Conservation (phyloP, 2,888 invertebrate genomes). For the Diaperis boleti region DNA sequence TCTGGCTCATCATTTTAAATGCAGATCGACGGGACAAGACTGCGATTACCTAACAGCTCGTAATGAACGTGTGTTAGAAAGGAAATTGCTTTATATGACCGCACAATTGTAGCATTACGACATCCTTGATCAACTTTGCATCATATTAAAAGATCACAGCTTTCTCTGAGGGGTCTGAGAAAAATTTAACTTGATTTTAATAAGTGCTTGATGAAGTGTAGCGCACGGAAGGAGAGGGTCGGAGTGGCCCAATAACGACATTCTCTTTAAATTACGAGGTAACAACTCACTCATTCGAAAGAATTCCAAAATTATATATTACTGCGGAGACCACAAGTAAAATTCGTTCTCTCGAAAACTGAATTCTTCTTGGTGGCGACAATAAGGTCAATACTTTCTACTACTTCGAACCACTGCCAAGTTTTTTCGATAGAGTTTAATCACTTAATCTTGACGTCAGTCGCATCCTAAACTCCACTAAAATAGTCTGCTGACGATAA, state of each 20-base stretch:
- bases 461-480: not conserved
- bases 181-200: slow-evolving; percentile 8
- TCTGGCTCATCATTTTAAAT: slow-evolving; percentile 19
- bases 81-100: slow-evolving; percentile 39
- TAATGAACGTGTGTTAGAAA: slow-evolving; percentile 34
- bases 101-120: slow-evolving; percentile 39
- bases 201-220: not conserved
- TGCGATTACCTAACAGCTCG: slow-evolving; percentile 23
- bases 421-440: slow-evolving; percentile 1
- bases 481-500: not conserved
- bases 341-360: not conserved
- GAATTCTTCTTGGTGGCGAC: slow-evolving; percentile 2
- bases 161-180: slow-evolving; percentile 23
- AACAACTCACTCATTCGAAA: not conserved
- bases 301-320: slow-evolving; percentile 1
- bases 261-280: slow-evolving; percentile 15
- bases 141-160: slow-evolving; percentile 38
- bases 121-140: slow-evolving; percentile 37
- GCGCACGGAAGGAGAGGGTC: not conserved
- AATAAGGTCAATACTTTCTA: slow-evolving; percentile 8
- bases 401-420: not conserved
- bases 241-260: not conserved
- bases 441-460: slow-evolving; percentile 3
- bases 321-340: not conserved
- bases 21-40: slow-evolving; percentile 14